Percentiles rank a stretch among this genome's conserved stretches.
Evolutionary conservation across 2,113 vertebrate species (phyloP).

Genomic region (Tupaia tana): DNA sequence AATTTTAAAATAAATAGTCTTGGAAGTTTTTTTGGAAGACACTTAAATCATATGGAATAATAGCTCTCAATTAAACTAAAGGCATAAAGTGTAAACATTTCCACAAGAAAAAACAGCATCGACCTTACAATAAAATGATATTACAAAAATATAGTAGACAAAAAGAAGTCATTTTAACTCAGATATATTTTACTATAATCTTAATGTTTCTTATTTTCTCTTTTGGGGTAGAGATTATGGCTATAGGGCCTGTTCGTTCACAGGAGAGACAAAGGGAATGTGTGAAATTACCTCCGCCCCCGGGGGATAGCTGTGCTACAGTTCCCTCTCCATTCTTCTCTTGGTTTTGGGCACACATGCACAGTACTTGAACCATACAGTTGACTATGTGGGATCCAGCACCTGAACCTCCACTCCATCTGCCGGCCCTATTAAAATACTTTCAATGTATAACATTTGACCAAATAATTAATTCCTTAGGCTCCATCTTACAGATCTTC

Average conservation of each 20-base stretch:
- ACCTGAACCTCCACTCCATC: no score
- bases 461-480: neutral
- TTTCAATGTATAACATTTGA: neutral
- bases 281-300: no score
- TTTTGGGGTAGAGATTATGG: no score
- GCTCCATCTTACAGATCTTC: neutral
- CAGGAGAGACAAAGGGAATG: no score
- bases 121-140: neutral
- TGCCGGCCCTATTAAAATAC: neutral
- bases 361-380: no score
- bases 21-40: slow-evolving; percentile 47
- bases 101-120: neutral
- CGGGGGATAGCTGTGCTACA: no score
- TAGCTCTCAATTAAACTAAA: neutral
- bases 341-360: no score
- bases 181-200: neutral
- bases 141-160: neutral
- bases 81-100: neutral
- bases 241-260: no score
- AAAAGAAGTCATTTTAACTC: slow-evolving; percentile 53
- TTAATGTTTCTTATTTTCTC: neutral
- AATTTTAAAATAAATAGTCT: neutral
- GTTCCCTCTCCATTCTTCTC: no score
- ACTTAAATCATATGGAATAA: neutral
- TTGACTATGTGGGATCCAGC: no score